Evolutionary conservation across 2,888 invertebrate species (phyloP).

Genomic region (Phanerotoma sp.): DNA sequence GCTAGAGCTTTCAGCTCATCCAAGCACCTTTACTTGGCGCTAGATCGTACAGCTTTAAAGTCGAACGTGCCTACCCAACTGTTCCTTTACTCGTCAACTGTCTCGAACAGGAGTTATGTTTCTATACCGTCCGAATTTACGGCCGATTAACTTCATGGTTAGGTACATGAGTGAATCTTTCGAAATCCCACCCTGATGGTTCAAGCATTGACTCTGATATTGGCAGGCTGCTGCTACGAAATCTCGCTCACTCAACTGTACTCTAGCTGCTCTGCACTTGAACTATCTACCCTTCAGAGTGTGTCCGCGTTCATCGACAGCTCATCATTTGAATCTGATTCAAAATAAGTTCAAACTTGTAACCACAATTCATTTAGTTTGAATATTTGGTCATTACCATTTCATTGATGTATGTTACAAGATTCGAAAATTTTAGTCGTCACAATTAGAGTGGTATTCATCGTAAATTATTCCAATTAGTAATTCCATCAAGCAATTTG

Average conservation of each 20-base stretch:
- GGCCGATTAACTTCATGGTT: constrained; percentile 18
- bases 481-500: no score
- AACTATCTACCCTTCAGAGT: background rate
- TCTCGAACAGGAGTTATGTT: constrained; percentile 17
- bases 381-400: background rate
- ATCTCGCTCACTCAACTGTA: constrained; percentile 3
- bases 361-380: constrained; percentile 6
- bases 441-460: background rate
- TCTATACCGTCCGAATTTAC: constrained; percentile 9
- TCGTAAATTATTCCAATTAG: background rate
- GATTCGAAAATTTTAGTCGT: background rate
- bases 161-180: constrained; percentile 10
- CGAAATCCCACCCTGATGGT: constrained; percentile 2
- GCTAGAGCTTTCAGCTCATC: constrained; percentile 1
- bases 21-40: constrained; percentile 10
- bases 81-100: constrained; percentile 18
- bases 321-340: background rate
- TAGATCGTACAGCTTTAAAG: constrained; percentile 1
- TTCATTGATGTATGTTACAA: background rate
- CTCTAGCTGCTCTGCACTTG: no score
- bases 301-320: background rate
- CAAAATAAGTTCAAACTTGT: background rate
- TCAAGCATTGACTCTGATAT: constrained; percentile 11
- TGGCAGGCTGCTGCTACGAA: constrained; percentile 6
- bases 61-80: constrained; percentile 13